phyloP scores from a whole-genome alignment of 2,113 vertebrate genomes.

The Reinhardtius hippoglossoides region DNA sequence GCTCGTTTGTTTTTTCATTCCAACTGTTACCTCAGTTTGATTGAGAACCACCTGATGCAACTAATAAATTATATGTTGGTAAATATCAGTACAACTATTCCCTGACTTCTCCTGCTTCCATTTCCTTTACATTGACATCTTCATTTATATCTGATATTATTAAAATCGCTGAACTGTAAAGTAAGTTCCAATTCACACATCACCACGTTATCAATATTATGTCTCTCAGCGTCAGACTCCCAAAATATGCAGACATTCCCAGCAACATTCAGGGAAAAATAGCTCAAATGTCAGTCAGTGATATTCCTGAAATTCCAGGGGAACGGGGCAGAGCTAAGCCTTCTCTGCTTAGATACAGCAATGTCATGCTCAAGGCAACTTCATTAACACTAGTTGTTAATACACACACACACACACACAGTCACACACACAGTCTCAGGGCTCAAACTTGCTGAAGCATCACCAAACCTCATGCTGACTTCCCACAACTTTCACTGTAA shows the following conservation, averaged over 20 bases:
- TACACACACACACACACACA: background rate
- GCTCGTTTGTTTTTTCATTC: no score
- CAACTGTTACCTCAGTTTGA: no score
- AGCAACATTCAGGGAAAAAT: background rate
- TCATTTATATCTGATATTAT: no score
- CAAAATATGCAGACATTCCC: background rate
- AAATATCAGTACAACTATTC: no score
- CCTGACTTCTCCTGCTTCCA: no score
- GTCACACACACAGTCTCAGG: background rate
- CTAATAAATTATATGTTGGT: no score
- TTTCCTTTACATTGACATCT: no score
- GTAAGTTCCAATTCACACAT: background rate
- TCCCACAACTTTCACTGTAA: background rate
- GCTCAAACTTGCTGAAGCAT: background rate
- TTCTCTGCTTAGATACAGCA: background rate
- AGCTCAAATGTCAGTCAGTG: background rate
- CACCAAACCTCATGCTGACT: background rate
- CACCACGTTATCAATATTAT: background rate
- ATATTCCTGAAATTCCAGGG: constrained; percentile 28
- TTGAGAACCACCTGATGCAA: no score
- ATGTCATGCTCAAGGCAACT: constrained; percentile 17
- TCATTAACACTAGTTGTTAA: background rate
- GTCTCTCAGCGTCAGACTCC: background rate
- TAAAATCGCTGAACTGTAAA: background rate
- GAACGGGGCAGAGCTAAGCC: background rate